phyloP scores from a whole-genome alignment of 2,113 vertebrate species.

The Telmatochromis sp. region DNA sequence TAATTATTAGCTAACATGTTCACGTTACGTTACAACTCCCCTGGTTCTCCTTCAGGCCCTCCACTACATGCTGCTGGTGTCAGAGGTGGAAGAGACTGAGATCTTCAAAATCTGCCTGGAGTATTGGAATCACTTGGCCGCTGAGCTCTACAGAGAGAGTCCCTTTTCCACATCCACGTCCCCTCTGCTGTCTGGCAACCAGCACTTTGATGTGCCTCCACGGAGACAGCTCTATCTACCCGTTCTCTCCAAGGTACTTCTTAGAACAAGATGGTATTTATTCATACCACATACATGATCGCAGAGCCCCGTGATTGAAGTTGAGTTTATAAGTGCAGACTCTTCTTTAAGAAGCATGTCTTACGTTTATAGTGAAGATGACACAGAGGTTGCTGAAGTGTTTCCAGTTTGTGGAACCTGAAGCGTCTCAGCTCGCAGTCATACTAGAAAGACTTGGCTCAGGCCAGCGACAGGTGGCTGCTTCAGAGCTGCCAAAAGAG shows the following conservation, averaged over 20 bases:
- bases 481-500: conserved; percentile 4
- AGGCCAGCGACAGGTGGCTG: conserved; percentile 14
- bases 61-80: conserved; percentile 97
- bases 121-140: conserved; percentile 98
- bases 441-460: conserved; percentile 23
- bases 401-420: background rate
- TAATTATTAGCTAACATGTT: background rate
- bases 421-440: background rate
- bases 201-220: conserved; percentile 96
- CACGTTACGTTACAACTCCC: background rate
- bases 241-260: conserved; percentile 89
- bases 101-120: conserved; percentile 99
- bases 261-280: background rate
- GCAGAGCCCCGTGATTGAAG: background rate
- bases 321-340: background rate
- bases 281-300: background rate
- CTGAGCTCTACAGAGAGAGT: conserved; percentile 95
- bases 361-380: background rate
- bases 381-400: background rate
- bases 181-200: conserved; percentile 89
- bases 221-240: conserved; percentile 94
- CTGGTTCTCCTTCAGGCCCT: conserved; percentile 75
- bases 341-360: background rate
- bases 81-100: conserved; percentile 98
- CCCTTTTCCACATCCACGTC: conserved; percentile 94